Percentiles rank a stretch among this genome's conserved stretches.
Evolutionary conservation across 2,888 invertebrate species (phyloP).

Genomic region (Andrena chrysosceles): DNA sequence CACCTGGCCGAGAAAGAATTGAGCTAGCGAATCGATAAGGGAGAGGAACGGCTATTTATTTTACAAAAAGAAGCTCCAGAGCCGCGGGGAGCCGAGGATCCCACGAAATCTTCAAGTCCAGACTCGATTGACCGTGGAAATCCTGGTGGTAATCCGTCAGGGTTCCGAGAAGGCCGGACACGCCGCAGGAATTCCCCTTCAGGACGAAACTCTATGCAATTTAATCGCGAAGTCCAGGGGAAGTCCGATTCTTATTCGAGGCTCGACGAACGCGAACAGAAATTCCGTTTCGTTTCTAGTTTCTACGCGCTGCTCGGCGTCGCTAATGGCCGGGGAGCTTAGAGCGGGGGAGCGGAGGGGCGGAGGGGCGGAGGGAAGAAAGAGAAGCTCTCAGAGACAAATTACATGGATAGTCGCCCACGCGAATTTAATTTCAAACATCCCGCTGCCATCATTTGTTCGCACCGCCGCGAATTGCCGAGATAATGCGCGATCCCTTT

Average conservation of each 20-base stretch:
- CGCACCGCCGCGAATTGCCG: background rate
- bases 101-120: too few species aligned
- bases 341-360: background rate
- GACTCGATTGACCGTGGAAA: background rate
- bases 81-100: too few species aligned
- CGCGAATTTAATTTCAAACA: constrained; percentile 9
- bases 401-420: background rate
- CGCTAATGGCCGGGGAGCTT: background rate
- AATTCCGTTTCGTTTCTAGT: too few species aligned
- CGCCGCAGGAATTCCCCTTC: background rate
- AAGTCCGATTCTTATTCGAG: constrained; percentile 14
- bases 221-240: background rate
- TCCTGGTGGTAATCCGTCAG: constrained; percentile 9
- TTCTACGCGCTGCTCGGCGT: too few species aligned
- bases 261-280: too few species aligned
- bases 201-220: constrained; percentile 15
- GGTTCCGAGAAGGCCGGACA: background rate
- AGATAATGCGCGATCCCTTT: constrained; percentile 16
- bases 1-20: constrained; percentile 82
- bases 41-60: background rate
- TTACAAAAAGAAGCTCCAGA: background rate
- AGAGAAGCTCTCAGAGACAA: constrained; percentile 1
- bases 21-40: background rate
- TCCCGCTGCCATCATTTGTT: constrained; percentile 18
- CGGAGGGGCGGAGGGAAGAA: background rate